Evolutionary conservation across 2,888 invertebrate genomes (phyloP).

Genomic region (Lepeophtheirus nordmannii): DNA sequence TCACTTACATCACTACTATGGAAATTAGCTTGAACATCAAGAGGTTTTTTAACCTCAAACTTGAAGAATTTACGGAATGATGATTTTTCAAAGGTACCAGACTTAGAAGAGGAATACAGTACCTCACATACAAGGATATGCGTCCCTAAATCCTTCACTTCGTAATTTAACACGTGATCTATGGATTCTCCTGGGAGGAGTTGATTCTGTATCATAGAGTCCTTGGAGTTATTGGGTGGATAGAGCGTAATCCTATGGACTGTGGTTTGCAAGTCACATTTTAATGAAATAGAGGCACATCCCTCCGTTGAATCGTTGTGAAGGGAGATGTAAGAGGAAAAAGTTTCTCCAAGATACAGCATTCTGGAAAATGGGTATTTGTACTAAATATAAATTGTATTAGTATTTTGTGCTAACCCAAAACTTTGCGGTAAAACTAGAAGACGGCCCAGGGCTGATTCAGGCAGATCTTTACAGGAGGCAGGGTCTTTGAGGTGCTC

Average conservation of each 20-base stretch:
- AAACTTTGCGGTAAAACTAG: slow-evolving; percentile 87
- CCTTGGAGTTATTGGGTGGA: neutral
- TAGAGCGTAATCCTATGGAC: slow-evolving; percentile 60
- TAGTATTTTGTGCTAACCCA: slow-evolving; percentile 43
- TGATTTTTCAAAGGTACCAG: slow-evolving; percentile 43
- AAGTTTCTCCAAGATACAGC: slow-evolving; percentile 93
- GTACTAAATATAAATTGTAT: too few relatives aligned
- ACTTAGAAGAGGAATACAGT: slow-evolving; percentile 58
- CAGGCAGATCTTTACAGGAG: slow-evolving; percentile 62
- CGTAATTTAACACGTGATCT: slow-evolving; percentile 90
- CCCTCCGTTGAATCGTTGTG: slow-evolving; percentile 80
- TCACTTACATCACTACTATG: slow-evolving; percentile 19
- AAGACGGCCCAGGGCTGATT: slow-evolving; percentile 70
- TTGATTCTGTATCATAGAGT: slow-evolving; percentile 33
- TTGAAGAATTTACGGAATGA: slow-evolving; percentile 94
- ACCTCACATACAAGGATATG: slow-evolving; percentile 96
- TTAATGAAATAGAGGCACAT: slow-evolving; percentile 65
- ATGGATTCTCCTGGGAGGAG: slow-evolving; percentile 63
- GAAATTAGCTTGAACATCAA: slow-evolving; percentile 96
- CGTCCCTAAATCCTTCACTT: slow-evolving; percentile 96
- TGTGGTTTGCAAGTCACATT: slow-evolving; percentile 81
- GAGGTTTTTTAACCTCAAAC: slow-evolving; percentile 89
- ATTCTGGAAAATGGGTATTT: slow-evolving; percentile 48
- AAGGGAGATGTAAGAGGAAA: slow-evolving; percentile 91
- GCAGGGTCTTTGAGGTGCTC: slow-evolving; percentile 66